Base-by-base conservation (phyloP, 23 tunicate genomes). In the Ciona savignyi region DNA sequence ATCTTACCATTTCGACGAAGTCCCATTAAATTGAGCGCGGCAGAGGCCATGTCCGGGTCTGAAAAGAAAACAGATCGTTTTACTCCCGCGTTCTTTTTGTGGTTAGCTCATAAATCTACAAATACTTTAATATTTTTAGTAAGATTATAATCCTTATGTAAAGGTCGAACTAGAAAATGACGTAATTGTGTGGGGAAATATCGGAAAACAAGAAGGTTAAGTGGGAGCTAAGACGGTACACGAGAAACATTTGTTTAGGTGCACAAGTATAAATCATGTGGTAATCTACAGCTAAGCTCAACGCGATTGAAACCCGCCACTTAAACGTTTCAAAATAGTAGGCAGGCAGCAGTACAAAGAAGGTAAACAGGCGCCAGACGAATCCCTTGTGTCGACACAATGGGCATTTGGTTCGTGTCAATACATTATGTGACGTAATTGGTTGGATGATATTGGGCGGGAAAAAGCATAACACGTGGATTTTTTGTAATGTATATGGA, bases 1-100 rank as follows among this genome's bases (percentile, higher is more conserved):
- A 42, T 9, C 56, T 42, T 72, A 85, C 92, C 92, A 24, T 67
- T 79, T 34, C 85, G 73, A 23, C 82, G 82, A 19, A 89, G 64
- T 27, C 85, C 89, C 85, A 89, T 79, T 3, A 89, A 68, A 72
- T 89, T 83, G 23, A 89, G 80, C 25, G 96, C 96, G 60, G 96
- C 96, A 9, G 96, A 89, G 20, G 96, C 96, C 85, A 89, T 86
- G 64, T 83, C 96, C 0, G 88, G 89, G 68, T 89, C 96, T 89
- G 73, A 4, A 83, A 83, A 71, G 0, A 29, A 78, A 66, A 63
- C 67, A 63, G 22, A 9, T 63, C 26, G 56, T 42, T 42, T 42
- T 42, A 42, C 56, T 42, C 56, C 56, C 15, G 9, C 15, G 56
- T n/a, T n/a, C n/a, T n/a, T n/a, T n/a, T n/a, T n/a, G n/a, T n/a